A percentile compares a stretch with the other conserved stretches of the same genome.
Evolutionary conservation across 2,797 vertebrate genomes (phyloP).

Genomic region (Eospalax fontanierii): DNA sequence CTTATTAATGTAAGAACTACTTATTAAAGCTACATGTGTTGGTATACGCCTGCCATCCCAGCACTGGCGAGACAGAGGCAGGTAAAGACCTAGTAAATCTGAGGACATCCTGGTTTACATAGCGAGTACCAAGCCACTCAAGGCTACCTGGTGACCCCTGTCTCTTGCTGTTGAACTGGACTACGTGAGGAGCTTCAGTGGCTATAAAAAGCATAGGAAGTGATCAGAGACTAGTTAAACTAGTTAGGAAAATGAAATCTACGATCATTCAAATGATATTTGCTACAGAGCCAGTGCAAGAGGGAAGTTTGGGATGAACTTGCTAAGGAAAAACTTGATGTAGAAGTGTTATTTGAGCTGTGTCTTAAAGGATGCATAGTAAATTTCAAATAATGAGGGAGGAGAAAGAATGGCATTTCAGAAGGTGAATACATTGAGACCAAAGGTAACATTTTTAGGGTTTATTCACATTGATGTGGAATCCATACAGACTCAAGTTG

Average conservation of each 20-base stretch:
- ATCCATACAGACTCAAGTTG: constrained; percentile 12
- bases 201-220: constrained; percentile 50
- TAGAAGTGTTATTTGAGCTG: constrained; percentile 38
- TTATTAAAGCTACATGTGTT: not conserved
- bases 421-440: not conserved
- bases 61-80: not conserved
- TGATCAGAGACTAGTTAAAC: constrained; percentile 48
- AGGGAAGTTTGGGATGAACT: constrained; percentile 38
- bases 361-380: constrained; percentile 19
- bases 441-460: constrained; percentile 54
- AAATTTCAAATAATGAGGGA: constrained; percentile 53
- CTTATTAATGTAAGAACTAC: not conserved
- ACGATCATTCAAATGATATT: constrained; percentile 41
- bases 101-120: not conserved
- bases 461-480: not conserved
- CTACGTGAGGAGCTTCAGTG: not conserved
- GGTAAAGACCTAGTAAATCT: not conserved
- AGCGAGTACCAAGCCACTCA: not conserved
- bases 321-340: constrained; percentile 9
- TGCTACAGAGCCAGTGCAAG: constrained; percentile 13
- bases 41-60: not conserved
- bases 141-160: not conserved
- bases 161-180: constrained; percentile 16
- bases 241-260: constrained; percentile 40
- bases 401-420: constrained; percentile 48